Evolutionary conservation across 2,888 invertebrate genomes (phyloP), one percentile per base, ranked within the genome.

Genomic region (Synergus laeviventris): DNA sequence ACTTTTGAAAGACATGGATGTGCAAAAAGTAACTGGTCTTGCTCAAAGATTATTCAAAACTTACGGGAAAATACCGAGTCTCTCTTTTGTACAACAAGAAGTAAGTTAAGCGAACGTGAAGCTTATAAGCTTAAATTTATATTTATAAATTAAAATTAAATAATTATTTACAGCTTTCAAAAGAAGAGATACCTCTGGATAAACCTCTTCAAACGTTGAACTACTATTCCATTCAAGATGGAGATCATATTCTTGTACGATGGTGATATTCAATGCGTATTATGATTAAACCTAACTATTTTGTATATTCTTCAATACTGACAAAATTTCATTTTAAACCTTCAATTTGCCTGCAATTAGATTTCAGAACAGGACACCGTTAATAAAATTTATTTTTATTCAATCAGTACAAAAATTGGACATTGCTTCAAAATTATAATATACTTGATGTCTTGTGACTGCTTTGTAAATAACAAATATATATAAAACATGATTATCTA

Each of bases 161-260:
- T 73, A 75, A 75, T 70, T 70, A n/a, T 49, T 89, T 91, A 73
- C 87, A 93, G 93, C 90, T 92, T 81, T 91, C 91, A n/a, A 93
- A 94, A 21, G 93, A 95, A 12, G 94, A 95, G 87, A 95, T 97
- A 84, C 92, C 92, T 76, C 91, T 98, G 82, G 96, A 97, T 82
- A 97, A 97, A 89, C 95, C 94, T 78, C 94, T 96, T 86, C 96
- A 97, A 90, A 95, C 96, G 86, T 91, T 98, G 60, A 94, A 94
- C 73, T 97, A 94, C 90, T 98, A 95, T 91, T 97, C 97, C 0
- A 92, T 98, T 59, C 95, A 96, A 91, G 95, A 95, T 86, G 96
- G 96, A 78, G 97, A 98, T 91, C 94, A 93, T 78, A 94, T 98
- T 83, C 91, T 95, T 79, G 95, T 95, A 11, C 93, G 94, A 85